Evolutionary conservation across 2,797 vertebrate species (phyloP).

Genomic region (Anableps anableps): DNA sequence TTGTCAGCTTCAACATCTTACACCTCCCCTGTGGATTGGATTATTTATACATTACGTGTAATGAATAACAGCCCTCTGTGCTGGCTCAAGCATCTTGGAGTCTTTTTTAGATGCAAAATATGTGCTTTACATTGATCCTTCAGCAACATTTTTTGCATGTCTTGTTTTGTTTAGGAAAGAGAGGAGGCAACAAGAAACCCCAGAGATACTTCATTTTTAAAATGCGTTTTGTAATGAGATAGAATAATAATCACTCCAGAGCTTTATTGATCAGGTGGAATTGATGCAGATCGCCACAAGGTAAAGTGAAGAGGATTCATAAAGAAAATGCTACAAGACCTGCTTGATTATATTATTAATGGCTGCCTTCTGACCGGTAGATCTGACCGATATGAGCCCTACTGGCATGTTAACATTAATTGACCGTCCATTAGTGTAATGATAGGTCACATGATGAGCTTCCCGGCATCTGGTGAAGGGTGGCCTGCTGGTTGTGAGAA

Average conservation of each 20-base stretch:
- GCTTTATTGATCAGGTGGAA: constrained; percentile 13
- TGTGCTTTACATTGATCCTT: constrained; percentile 19
- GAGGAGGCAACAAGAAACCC: constrained; percentile 1
- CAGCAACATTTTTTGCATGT: constrained; percentile 6
- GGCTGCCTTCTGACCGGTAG: constrained; percentile 44
- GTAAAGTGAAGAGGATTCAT: constrained; percentile 9
- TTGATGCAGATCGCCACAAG: background rate
- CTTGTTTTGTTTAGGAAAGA: constrained; percentile 31
- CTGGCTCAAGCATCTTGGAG: background rate
- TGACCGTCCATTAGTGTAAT: constrained; percentile 67
- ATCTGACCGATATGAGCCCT: constrained; percentile 57
- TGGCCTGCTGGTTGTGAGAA: constrained; percentile 38
- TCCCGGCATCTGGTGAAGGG: constrained; percentile 49
- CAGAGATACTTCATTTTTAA: constrained; percentile 22
- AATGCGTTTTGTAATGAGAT: background rate
- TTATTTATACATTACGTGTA: background rate
- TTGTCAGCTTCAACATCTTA: background rate
- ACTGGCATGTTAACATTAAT: constrained; percentile 72
- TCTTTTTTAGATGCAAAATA: background rate
- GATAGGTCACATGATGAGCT: constrained; percentile 50
- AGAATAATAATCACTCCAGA: background rate
- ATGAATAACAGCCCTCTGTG: background rate
- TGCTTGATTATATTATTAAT: constrained; percentile 46
- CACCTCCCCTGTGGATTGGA: background rate
- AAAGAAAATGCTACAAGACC: constrained; percentile 16